Base-by-base conservation (phyloP, 2,888 invertebrate genomes). In the Proisotoma minuta region DNA sequence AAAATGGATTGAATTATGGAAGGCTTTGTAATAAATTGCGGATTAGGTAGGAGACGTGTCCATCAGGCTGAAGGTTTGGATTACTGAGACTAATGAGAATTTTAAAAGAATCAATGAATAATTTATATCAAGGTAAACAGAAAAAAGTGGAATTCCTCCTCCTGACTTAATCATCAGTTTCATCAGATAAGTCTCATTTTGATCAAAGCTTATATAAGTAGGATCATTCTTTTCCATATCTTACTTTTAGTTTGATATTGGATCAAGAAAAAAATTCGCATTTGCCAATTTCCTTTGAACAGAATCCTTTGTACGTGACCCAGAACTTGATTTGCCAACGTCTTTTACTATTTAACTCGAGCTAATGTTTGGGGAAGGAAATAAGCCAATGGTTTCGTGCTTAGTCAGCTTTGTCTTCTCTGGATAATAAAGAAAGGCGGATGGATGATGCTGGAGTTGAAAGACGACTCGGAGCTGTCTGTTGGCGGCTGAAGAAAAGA, bases 361-460 rank as follows among this genome's bases (percentile, higher is more conserved):
- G n/a, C n/a, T n/a, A n/a, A n/a, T n/a, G n/a, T n/a, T n/a, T n/a
- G n/a, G n/a, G n/a, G n/a, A n/a, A n/a, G n/a, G n/a, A n/a, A n/a
- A n/a, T n/a, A n/a, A n/a, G n/a, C n/a, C n/a, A n/a, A n/a, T n/a
- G n/a, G n/a, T n/a, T n/a, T 47, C 47, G 47, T n/a, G 52, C 27
- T 15, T 27, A 52, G 27, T 52, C 52, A 52, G 52, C 52, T 52
- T 52, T 52, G 27, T 52, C 52, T 28, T 27, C 34, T 34, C 34
- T 34, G 34, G 34, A 15, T 8, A 34, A 34, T 8, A 34, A 15
- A 34, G 34, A 34, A 34, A 34, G 34, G 8, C 12, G 34, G 8
- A 34, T 10, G 15, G 15, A 34, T 8, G 34, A 34, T 34, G 34
- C 8, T 34, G 10, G 8, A 8, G 8, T 15, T 8, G 34, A 34